These are phyloP conservation scores for Oreochromis grahami DNA, from an alignment of 2,797 vertebrate species.

Conservation along the genomic window DNA sequence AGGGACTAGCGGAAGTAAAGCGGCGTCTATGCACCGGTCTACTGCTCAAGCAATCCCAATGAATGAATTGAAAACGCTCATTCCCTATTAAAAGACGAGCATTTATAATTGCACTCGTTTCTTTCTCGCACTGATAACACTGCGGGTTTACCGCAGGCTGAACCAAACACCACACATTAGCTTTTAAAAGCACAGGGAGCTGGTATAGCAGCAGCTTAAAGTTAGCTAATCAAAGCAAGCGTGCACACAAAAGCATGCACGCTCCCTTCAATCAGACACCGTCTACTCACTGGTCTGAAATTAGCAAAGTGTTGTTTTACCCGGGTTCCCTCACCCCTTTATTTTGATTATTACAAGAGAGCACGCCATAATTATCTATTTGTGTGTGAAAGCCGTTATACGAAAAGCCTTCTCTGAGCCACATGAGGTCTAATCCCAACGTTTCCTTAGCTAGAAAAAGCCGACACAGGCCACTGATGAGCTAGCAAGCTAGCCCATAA, in stretches of 20 bases:
- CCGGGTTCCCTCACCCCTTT: fast-evolving
- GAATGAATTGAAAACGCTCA: not conserved
- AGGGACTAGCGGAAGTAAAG: slow-evolving; percentile 7
- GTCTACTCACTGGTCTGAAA: slow-evolving; percentile 1
- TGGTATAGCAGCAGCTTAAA: slow-evolving; percentile 44
- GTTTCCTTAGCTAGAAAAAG: slow-evolving; percentile 20
- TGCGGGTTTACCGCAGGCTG: not conserved
- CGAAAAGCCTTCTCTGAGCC: not conserved
- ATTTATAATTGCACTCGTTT: not conserved
- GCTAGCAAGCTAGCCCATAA: slow-evolving; percentile 1
- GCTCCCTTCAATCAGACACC: slow-evolving; percentile 7
- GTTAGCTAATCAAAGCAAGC: slow-evolving; percentile 48
- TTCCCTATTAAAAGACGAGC: not conserved
- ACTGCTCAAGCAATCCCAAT: not conserved
- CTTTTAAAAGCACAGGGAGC: slow-evolving; percentile 10
- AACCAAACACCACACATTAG: not conserved
- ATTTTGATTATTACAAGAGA: fast-evolving
- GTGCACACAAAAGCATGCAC: slow-evolving; percentile 64
- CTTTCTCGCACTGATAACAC: not conserved
- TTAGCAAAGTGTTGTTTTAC: no score
- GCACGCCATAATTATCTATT: not conserved
- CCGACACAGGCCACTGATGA: slow-evolving; percentile 41
- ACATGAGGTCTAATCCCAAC: slow-evolving; percentile 53
- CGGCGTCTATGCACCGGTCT: slow-evolving; percentile 3
- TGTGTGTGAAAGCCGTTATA: not conserved